phyloP scores from a whole-genome alignment of 1,140 invertebrate species.

The Acromyrmex echinatior region DNA sequence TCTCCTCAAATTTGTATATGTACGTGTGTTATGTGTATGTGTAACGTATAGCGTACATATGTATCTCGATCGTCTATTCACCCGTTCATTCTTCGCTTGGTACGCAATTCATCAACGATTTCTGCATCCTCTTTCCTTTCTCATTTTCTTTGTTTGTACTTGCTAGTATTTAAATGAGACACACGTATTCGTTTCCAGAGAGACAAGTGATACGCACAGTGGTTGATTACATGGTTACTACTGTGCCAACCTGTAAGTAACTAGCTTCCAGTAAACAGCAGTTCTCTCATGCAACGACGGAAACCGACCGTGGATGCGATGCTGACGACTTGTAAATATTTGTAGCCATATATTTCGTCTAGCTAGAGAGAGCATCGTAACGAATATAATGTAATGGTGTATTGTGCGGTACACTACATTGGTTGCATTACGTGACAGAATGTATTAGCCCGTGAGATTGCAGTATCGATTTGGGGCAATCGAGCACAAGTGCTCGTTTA shows the following conservation, averaged over 20 bases:
- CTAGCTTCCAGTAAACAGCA: slow-evolving; percentile 36
- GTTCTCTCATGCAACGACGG: not conserved
- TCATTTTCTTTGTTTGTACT: not conserved
- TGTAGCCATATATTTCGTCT: slow-evolving; percentile 1
- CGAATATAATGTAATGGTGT: slow-evolving; percentile 17
- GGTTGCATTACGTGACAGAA: slow-evolving; percentile 4
- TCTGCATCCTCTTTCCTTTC: not conserved
- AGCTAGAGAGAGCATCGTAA: not conserved
- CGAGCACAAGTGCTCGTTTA: not conserved
- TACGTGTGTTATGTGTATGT: not conserved
- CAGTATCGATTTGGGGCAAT: slow-evolving; percentile 25
- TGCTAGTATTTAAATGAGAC: slow-evolving; percentile 15
- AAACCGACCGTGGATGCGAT: slow-evolving; percentile 32
- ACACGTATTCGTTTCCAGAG: not conserved
- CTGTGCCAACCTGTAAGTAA: slow-evolving; percentile 11
- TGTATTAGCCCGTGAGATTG: not conserved
- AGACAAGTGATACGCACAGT: not conserved
- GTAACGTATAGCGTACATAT: slow-evolving; percentile 8
- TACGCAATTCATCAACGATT: slow-evolving; percentile 3
- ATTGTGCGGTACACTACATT: not conserved
- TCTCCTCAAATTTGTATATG: not conserved
- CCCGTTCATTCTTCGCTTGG: not conserved
- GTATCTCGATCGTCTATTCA: not conserved
- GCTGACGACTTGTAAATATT: slow-evolving; percentile 61
- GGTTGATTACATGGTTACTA: not conserved